A percentile compares a stretch with the other conserved stretches of the same genome.
These are phyloP conservation scores for Porites lobata DNA, from an alignment of 92 coral and sea anemone genomes.

Conservation along the genomic window DNA sequence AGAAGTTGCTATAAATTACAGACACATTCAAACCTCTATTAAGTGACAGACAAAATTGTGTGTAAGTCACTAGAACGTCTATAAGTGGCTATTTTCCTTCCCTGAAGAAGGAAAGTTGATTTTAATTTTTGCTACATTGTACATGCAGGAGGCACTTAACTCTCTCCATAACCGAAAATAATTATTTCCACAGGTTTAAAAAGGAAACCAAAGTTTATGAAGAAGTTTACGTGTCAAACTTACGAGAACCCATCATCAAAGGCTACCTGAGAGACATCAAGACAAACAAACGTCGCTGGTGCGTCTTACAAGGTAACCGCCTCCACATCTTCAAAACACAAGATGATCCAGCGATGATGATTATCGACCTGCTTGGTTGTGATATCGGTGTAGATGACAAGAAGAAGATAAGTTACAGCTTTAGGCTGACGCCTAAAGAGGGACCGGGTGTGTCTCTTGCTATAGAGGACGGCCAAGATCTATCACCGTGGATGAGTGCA, in stretches of 20 bases:
- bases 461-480: constrained; percentile 94
- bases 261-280: constrained; percentile 93
- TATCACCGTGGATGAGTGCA: constrained; percentile 99
- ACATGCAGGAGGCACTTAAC: too few relatives aligned
- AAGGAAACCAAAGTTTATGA: constrained; percentile 78
- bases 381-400: constrained; percentile 90
- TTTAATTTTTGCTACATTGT: too few relatives aligned
- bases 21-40: too few relatives aligned
- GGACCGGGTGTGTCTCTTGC: constrained; percentile 87
- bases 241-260: constrained; percentile 81
- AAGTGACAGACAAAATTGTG: too few relatives aligned
- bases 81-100: too few relatives aligned
- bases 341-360: constrained; percentile 91
- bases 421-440: constrained; percentile 79
- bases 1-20: too few relatives aligned
- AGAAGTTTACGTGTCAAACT: constrained; percentile 78
- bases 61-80: too few relatives aligned
- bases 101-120: too few relatives aligned
- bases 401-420: constrained; percentile 90
- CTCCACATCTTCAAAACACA: constrained; percentile 89
- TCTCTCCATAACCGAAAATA: too few relatives aligned
- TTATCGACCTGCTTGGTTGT: constrained; percentile 87
- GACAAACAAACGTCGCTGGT: constrained; percentile 87
- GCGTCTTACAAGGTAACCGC: constrained; percentile 91
- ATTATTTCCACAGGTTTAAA: constrained; percentile 66